phyloP scores from a whole-genome alignment of 2,888 invertebrate genomes.

The Drosophila macrospina region DNA sequence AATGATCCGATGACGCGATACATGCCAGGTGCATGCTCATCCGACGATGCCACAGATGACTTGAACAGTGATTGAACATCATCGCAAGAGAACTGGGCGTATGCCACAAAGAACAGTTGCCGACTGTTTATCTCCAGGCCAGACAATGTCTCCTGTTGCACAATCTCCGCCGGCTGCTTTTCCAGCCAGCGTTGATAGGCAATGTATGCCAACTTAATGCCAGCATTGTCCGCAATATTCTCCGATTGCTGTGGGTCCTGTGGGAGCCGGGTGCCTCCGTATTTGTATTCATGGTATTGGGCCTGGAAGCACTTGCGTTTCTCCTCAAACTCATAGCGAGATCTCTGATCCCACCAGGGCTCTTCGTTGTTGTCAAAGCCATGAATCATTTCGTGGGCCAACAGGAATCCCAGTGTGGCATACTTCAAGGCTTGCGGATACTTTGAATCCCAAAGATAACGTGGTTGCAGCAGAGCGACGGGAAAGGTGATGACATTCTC shows the following conservation, averaged over 20 bases:
- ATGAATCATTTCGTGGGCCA: slow-evolving; percentile 83
- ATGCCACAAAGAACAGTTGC: slow-evolving; percentile 81
- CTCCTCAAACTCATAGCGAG: slow-evolving; percentile 74
- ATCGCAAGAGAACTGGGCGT: slow-evolving; percentile 82
- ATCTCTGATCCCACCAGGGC: slow-evolving; percentile 80
- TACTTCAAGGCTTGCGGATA: slow-evolving; percentile 81
- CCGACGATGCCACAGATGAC: slow-evolving; percentile 44
- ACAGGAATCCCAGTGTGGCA: slow-evolving; percentile 77
- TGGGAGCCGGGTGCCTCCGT: slow-evolving; percentile 64
- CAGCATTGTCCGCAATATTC: slow-evolving; percentile 84
- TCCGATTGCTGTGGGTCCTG: slow-evolving; percentile 72
- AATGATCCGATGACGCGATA: slow-evolving; percentile 81
- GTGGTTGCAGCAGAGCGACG: slow-evolving; percentile 80
- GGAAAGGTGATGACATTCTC: slow-evolving; percentile 81
- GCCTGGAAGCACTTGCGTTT: slow-evolving; percentile 80
- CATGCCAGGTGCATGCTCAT: slow-evolving; percentile 71
- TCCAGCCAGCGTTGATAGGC: slow-evolving; percentile 80
- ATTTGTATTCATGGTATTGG: slow-evolving; percentile 78
- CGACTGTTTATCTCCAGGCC: slow-evolving; percentile 67
- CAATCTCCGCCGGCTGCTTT: slow-evolving; percentile 45
- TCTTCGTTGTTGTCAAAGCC: slow-evolving; percentile 80
- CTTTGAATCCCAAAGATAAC: slow-evolving; percentile 74
- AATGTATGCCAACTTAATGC: slow-evolving; percentile 79
- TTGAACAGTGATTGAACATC: slow-evolving; percentile 71
- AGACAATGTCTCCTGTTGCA: slow-evolving; percentile 64